A percentile compares a stretch with the other conserved stretches of the same genome.
These are phyloP conservation scores for Cyphomyrmex costatus DNA, from an alignment of 1,140 invertebrate species.

Conservation along the genomic window DNA sequence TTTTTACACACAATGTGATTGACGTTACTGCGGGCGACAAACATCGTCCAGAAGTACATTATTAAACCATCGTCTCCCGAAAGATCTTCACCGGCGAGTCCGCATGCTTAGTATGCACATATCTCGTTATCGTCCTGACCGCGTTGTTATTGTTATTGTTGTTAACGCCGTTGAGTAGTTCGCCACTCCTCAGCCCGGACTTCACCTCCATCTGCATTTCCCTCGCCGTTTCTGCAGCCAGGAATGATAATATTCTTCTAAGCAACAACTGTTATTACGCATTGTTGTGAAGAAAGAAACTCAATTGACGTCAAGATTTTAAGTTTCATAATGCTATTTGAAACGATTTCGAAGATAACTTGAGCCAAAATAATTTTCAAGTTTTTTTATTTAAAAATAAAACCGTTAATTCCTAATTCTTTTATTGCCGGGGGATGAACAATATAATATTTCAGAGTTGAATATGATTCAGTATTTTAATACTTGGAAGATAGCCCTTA, in stretches of 20 bases:
- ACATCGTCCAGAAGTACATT: conserved; percentile 7
- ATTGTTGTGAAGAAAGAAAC: conserved; percentile 10
- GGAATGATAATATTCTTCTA: conserved; percentile 67
- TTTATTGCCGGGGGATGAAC: background rate
- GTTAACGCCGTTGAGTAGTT: conserved; percentile 74
- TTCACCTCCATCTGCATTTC: conserved; percentile 71
- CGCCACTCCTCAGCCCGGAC: conserved; percentile 71
- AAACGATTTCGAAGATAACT: background rate
- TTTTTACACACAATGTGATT: background rate
- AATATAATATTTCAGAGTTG: conserved; percentile 7
- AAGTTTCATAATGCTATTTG: background rate
- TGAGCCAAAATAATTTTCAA: background rate
- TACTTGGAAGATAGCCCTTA: background rate
- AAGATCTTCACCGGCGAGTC: conserved; percentile 87
- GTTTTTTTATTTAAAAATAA: background rate
- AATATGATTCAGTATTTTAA: background rate
- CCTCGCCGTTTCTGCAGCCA: conserved; percentile 79
- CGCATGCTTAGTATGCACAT: conserved; percentile 87
- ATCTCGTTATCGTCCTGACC: conserved; percentile 85
- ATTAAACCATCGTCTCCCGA: conserved; percentile 87
- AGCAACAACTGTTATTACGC: conserved; percentile 38
- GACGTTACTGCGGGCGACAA: background rate
- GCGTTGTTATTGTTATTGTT: conserved; percentile 80
- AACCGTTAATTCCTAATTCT: background rate
- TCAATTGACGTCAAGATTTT: background rate